These are phyloP conservation scores for Chrysolina oricalcia DNA, from an alignment of 2,888 invertebrate genomes.

Conservation along the genomic window DNA sequence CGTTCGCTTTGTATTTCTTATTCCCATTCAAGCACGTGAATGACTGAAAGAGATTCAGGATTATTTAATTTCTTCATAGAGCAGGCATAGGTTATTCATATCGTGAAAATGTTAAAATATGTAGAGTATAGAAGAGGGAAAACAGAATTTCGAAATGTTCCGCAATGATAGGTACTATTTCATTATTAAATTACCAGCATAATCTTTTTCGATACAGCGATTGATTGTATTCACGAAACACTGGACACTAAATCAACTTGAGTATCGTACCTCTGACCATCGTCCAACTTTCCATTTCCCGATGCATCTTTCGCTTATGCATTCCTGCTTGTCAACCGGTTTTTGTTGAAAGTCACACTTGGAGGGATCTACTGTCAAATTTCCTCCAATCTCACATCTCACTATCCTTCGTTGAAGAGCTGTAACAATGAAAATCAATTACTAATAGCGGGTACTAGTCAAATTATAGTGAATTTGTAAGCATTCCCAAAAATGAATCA, in stretches of 20 bases:
- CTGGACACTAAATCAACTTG: too few relatives aligned
- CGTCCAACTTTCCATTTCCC: conserved; percentile 93
- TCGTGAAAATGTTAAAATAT: too few relatives aligned
- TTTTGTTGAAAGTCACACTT: conserved; percentile 83
- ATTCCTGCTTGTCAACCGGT: conserved; percentile 87
- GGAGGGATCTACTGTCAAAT: conserved; percentile 66
- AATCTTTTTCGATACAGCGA: too few relatives aligned
- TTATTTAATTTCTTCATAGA: too few relatives aligned
- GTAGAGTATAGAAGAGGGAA: too few relatives aligned
- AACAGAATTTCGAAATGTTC: not conserved
- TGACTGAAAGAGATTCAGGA: too few relatives aligned
- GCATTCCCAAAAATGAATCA: too few relatives aligned
- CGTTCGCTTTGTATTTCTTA: too few relatives aligned
- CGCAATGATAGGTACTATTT: not conserved
- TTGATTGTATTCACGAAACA: too few relatives aligned
- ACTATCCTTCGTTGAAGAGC: conserved; percentile 84
- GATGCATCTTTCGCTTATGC: conserved; percentile 87
- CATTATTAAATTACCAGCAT: conserved; percentile 5
- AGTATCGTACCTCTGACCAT: conserved; percentile 87
- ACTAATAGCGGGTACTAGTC: not conserved
- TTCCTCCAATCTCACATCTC: conserved; percentile 74
- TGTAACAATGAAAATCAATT: conserved; percentile 57
- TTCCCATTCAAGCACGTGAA: too few relatives aligned
- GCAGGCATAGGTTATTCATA: too few relatives aligned
- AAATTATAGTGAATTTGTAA: not conserved